These are phyloP conservation scores for Zaprionus vittiger DNA, from an alignment of 1,140 invertebrate genomes.

Conservation along the genomic window DNA sequence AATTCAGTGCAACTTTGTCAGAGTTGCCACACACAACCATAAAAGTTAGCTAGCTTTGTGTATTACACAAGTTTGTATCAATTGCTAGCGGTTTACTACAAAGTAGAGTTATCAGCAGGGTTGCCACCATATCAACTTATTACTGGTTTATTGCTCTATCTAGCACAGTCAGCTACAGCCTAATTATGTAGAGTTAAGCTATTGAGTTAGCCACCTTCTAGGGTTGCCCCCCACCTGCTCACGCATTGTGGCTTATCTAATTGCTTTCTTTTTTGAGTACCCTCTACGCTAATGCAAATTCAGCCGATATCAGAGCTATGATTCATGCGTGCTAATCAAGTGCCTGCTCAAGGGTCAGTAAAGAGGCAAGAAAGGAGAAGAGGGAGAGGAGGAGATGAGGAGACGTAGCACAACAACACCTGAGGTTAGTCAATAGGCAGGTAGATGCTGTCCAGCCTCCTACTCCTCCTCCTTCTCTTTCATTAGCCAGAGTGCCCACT, in stretches of 20 bases:
- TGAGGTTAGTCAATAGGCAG: conserved; percentile 2
- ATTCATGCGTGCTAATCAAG: conserved; percentile 10
- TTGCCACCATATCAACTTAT: not conserved
- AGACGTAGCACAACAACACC: not conserved
- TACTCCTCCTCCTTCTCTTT: not conserved
- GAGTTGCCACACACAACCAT: not conserved
- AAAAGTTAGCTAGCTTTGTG: no score
- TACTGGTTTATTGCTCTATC: not conserved
- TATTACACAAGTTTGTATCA: no score
- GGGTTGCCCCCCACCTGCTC: not conserved
- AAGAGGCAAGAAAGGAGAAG: not conserved
- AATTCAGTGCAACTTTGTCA: not conserved
- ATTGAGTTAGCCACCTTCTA: not conserved
- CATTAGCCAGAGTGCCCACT: conserved; percentile 9
- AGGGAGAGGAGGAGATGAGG: not conserved
- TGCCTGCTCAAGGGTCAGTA: not conserved
- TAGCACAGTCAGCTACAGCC: not conserved
- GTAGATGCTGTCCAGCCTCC: not conserved
- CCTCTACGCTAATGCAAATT: conserved; percentile 7
- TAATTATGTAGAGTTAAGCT: not conserved
- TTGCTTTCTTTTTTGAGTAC: not conserved
- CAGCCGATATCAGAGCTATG: not conserved
- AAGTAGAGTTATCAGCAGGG: not conserved
- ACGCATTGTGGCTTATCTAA: not conserved
- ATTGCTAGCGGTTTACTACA: not conserved